Evolutionary conservation across 2,888 invertebrate genomes (phyloP).

Genomic region (Cephalotes varians): DNA sequence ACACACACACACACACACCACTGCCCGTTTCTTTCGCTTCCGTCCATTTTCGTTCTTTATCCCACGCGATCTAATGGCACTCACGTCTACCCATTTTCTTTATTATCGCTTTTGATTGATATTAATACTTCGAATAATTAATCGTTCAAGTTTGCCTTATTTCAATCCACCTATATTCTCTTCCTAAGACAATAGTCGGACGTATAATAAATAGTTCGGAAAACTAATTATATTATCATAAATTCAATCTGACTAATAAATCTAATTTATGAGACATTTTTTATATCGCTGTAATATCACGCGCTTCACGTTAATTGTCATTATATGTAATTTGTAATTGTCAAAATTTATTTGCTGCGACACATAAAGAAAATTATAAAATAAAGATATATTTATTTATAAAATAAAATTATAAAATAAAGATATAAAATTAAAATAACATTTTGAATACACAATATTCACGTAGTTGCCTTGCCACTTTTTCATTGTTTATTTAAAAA

Average conservation of each 20-base stretch:
- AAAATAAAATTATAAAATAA: too few species aligned
- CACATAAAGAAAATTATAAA: not conserved
- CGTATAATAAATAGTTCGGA: slow-evolving; percentile 35
- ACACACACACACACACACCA: not conserved
- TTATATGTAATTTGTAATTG: not conserved
- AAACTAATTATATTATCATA: slow-evolving; percentile 31
- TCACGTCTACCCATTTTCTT: not conserved
- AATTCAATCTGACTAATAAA: slow-evolving; percentile 14
- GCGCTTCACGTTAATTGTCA: not conserved
- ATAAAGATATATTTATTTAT: too few species aligned
- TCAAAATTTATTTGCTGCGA: not conserved
- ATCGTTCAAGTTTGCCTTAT: slow-evolving; percentile 45
- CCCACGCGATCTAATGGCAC: not conserved
- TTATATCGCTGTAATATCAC: not conserved
- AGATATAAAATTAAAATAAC: not conserved
- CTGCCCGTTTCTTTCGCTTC: slow-evolving; percentile 2
- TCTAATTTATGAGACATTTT: not conserved
- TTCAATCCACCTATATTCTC: slow-evolving; percentile 32
- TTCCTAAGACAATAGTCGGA: slow-evolving; percentile 19
- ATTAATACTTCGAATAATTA: slow-evolving; percentile 49
- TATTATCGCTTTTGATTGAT: slow-evolving; percentile 29
- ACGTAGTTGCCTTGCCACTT: not conserved
- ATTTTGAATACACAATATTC: not conserved
- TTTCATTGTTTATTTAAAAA: not conserved
- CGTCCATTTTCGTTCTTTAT: slow-evolving; percentile 17